These are phyloP conservation scores for Calliphora vicina DNA, from an alignment of 1,140 invertebrate genomes.

Conservation along the genomic window DNA sequence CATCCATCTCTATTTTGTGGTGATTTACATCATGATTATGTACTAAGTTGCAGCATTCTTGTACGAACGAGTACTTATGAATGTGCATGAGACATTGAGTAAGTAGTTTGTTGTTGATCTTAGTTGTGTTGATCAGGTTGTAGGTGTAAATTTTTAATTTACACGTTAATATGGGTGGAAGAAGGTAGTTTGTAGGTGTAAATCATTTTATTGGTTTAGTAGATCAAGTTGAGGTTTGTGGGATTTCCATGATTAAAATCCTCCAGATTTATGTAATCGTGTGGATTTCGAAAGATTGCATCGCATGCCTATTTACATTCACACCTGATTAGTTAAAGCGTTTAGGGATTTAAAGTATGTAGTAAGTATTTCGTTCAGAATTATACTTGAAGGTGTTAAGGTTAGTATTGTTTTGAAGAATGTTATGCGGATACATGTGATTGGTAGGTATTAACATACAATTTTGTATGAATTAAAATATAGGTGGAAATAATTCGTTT, in stretches of 20 bases:
- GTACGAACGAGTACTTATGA: neutral
- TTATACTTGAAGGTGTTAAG: too few species aligned
- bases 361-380: too few species aligned
- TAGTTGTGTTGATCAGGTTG: too few species aligned
- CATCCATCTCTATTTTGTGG: neutral
- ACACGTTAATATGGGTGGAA: neutral
- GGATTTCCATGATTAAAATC: neutral
- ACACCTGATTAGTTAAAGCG: too few species aligned
- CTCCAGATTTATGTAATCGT: slow-evolving; percentile 13
- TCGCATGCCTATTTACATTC: slow-evolving; percentile 15
- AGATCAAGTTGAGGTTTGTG: slow-evolving; percentile 22
- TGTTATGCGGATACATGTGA: too few species aligned
- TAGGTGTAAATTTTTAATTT: slow-evolving; percentile 14
- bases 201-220: slow-evolving; percentile 55
- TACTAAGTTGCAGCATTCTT: neutral
- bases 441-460: too few species aligned
- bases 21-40: neutral
- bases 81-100: neutral
- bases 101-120: neutral
- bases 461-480: too few species aligned
- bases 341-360: too few species aligned
- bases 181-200: slow-evolving; percentile 42
- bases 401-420: too few species aligned
- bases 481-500: too few species aligned
- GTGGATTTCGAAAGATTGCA: neutral